Evolutionary conservation across 92 coral and sea anemone species (phyloP), one percentile per base, ranked within the genome.

Genomic region (Isaurus tuberculatus): DNA sequence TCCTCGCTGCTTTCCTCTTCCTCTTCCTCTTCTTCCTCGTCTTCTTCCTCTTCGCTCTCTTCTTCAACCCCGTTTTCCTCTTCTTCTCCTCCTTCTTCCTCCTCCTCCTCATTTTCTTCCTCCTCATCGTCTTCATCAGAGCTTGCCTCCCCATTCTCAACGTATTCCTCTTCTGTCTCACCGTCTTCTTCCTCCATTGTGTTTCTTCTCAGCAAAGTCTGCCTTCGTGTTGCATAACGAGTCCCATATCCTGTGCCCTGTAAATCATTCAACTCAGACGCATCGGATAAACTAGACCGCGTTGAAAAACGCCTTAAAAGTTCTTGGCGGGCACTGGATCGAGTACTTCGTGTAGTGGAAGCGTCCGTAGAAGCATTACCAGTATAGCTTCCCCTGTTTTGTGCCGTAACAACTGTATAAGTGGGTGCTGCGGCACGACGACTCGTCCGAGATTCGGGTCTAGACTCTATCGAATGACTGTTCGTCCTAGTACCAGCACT

Each of bases 141-240:
- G 36, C 74, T 65, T 27, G 84, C 90, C 19, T 80, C 86, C 17
- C 75, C 90, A 25, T 80, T 84, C 51, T 79, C 85, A 5, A 66
- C 90, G 32, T 87, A 85, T 79, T 87, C 91, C 60, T 80, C 85
- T 53, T 72, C 86, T 23, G 20, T 72, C 49, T 79, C 68, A 17
- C 70, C 70, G 2, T 75, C 78, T 84, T 93, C 87, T 78, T 90
- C 84, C 49, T 94, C 84, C 84, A 84, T 28, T 22, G 77, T 48
- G 19, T 44, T 73, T 31, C 63, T 69, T 23, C 87, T 86, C 80
- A 86, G 63, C 20, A 90, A 87, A 25, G 90, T 82, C 57, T 94
- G 92, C 57, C 95, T 86, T 53, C 99, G 91, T n/a, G 99, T 96
- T 15, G 98, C 93, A 72, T 96, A 96, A 58, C 98, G 93, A 74